A percentile compares a stretch with the other conserved stretches of the same genome.
These are phyloP conservation scores for Vanessa cardui DNA, from an alignment of 2,888 invertebrate species.

Conservation along the genomic window DNA sequence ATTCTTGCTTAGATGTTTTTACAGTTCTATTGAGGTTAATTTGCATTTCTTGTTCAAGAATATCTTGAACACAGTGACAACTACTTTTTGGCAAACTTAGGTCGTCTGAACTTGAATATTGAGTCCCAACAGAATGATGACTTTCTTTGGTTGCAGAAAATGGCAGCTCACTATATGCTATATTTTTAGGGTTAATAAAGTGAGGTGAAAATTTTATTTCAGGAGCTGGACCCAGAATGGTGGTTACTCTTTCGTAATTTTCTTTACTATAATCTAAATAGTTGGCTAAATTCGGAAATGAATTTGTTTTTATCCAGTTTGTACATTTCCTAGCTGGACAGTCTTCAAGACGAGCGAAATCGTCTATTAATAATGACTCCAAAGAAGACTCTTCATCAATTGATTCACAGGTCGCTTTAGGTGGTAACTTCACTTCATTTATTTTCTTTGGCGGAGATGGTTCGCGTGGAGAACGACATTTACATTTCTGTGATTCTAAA, in stretches of 20 bases:
- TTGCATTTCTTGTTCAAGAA: constrained; percentile 25
- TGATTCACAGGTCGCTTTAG: constrained; percentile 13
- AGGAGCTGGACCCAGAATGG: constrained; percentile 50
- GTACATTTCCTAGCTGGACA: constrained; percentile 41
- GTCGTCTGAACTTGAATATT: constrained; percentile 69
- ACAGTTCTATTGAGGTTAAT: constrained; percentile 1
- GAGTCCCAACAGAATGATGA: constrained; percentile 59
- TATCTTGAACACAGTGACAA: constrained; percentile 56
- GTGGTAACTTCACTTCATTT: constrained; percentile 29
- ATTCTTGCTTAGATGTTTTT: constrained; percentile 40
- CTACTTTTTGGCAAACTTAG: constrained; percentile 43
- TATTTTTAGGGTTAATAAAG: constrained; percentile 51
- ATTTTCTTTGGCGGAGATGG: constrained; percentile 24
- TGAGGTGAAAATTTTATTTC: constrained; percentile 43
- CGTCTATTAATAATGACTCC: constrained; percentile 57
- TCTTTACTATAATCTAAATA: constrained; percentile 69
- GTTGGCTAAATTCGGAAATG: constrained; percentile 57
- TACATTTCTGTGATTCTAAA: constrained; percentile 62
- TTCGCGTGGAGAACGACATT: constrained; percentile 48
- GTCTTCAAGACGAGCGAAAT: constrained; percentile 48
- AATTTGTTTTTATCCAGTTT: constrained; percentile 39
- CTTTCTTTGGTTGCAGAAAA: constrained; percentile 62
- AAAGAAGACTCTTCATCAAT: constrained; percentile 54
- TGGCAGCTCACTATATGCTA: constrained; percentile 54
- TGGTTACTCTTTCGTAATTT: constrained; percentile 59